phyloP scores from a whole-genome alignment of 2,797 vertebrate genomes.

The Cygnus olor region DNA sequence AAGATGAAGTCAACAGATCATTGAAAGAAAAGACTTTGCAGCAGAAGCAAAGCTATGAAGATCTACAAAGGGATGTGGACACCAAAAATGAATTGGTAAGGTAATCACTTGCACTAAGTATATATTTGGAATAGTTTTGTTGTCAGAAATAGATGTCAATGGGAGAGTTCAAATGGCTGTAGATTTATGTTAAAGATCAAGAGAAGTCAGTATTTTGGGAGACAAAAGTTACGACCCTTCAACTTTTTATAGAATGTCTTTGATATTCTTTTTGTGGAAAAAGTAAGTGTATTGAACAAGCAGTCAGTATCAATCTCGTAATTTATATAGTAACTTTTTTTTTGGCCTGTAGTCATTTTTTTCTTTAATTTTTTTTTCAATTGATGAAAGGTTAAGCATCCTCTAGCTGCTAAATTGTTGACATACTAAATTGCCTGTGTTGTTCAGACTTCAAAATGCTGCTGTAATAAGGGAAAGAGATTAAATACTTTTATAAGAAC shows the following conservation, averaged over 20 bases:
- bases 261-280: background rate
- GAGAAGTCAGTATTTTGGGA: background rate
- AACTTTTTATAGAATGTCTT: background rate
- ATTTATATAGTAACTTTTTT: background rate
- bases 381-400: background rate
- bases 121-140: background rate
- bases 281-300: background rate
- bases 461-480: background rate
- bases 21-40: conserved; percentile 76
- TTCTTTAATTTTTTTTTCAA: background rate
- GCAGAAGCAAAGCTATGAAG: conserved; percentile 76
- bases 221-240: background rate
- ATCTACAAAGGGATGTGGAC: conserved; percentile 81
- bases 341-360: background rate
- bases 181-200: background rate
- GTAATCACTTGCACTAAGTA: background rate
- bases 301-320: background rate
- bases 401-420: background rate
- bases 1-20: conserved; percentile 79
- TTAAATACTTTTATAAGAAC: background rate
- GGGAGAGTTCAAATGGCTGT: background rate
- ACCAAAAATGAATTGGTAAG: conserved; percentile 87
- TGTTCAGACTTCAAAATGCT: background rate
- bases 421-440: background rate
- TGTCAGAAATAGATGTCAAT: background rate